Evolutionary conservation across 2,797 vertebrate species (phyloP), one percentile per base, ranked within the genome.

Genomic region (Hypotaenidia okinawae): DNA sequence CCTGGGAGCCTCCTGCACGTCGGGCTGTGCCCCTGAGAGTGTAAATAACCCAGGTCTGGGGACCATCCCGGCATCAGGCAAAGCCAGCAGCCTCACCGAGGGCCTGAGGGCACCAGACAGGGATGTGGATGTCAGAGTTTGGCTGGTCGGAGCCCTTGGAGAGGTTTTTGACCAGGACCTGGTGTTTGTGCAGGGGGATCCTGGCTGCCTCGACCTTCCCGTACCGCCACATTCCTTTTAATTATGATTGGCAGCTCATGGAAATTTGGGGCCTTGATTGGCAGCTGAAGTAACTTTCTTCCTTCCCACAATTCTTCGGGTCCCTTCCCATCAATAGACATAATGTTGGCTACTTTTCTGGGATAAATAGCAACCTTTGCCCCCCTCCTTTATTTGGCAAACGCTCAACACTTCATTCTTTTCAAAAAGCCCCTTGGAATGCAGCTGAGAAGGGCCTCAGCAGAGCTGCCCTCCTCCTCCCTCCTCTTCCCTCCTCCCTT

Each of bases 301-400:
- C 98, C 98, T 98, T 98, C 98, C 98, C 98, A 98, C 97, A 98
- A 98, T 98, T 97, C 98, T 98, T 98, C 97, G 96, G 97, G 97
- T 97, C 98, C 97, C 97, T 98, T 98, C 98, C 98, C 97, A 90
- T 98, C 98, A 98, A 98, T 98, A 98, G 98, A 98, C 96, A 97
- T 96, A 98, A 97, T 98, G 98, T 97, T 98, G 97, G 98, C 97
- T 97, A 98, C 98, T 98, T 98, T 98, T 98, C 98, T 97, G 98
- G 95, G 84, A 98, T 98, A 98, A 97, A 97, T 98, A 98, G 97
- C 98, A 98, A 98, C 98, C 98, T 98, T 98, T 98, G 98, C 98
- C 98, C 98, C 97, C 96, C 96, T 97, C 97, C 97, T 98, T 96
- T 97, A 88, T 96, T 97, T 98, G 98, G 97, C 98, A 97, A 98